Evolutionary conservation across 2,888 invertebrate species (phyloP).

Genomic region (Drosophila gaucha): DNA sequence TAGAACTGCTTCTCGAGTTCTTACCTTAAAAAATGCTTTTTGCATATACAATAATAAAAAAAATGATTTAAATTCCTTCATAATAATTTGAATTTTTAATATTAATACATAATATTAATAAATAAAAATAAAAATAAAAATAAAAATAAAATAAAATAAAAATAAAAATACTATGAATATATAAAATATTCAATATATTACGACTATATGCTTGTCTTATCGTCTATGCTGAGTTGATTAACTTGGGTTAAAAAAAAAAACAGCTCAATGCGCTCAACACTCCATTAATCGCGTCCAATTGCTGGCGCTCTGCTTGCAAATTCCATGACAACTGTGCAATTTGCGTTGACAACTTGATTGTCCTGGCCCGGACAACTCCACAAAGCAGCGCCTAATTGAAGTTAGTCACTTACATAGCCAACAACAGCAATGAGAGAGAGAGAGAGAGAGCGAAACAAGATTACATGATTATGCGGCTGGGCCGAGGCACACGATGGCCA

Average conservation of each 20-base stretch:
- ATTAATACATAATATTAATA: too few relatives aligned
- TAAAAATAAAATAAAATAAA: too few relatives aligned
- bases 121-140: too few relatives aligned
- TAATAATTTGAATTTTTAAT: too few relatives aligned
- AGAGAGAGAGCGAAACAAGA: constrained; percentile 30
- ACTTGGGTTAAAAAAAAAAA: background rate
- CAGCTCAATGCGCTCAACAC: constrained; percentile 6
- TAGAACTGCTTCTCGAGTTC: too few relatives aligned
- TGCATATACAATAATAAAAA: too few relatives aligned
- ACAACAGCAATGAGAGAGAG: constrained; percentile 16
- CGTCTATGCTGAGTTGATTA: constrained; percentile 3
- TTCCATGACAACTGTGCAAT: constrained; percentile 51
- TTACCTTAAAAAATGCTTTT: too few relatives aligned
- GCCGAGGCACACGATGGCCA: constrained; percentile 20
- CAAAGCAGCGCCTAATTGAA: constrained; percentile 55
- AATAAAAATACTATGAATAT: too few relatives aligned
- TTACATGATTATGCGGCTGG: constrained; percentile 66
- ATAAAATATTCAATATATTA: too few relatives aligned
- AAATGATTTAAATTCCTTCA: too few relatives aligned
- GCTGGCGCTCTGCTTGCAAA: constrained; percentile 20
- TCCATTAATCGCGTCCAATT: constrained; percentile 6
- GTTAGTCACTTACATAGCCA: constrained; percentile 63
- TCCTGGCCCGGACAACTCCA: constrained; percentile 19
- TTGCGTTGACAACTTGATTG: constrained; percentile 62
- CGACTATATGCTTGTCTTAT: too few relatives aligned